Conservation (phyloP, 2,888 invertebrate species). For the Netelia virgata region DNA sequence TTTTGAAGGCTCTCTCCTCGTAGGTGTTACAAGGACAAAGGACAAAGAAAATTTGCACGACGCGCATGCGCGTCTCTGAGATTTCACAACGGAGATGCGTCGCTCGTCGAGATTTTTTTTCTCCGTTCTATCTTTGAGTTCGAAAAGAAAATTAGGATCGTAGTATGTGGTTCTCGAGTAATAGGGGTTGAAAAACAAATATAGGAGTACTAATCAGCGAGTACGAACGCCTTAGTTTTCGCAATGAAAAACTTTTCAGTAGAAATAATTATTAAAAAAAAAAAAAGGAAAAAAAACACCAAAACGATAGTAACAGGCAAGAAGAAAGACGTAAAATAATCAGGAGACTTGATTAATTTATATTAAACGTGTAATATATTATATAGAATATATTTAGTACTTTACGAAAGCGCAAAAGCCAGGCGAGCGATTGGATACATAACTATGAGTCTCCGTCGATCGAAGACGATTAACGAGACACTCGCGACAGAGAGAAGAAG, state of each 20-base stretch:
- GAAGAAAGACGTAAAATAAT: slow-evolving; percentile 28
- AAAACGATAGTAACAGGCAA: slow-evolving; percentile 54
- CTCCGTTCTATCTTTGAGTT: not conserved
- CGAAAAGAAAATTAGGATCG: not conserved
- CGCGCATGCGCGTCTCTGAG: not conserved
- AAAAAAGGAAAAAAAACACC: not conserved
- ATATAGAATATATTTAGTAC: slow-evolving; percentile 28
- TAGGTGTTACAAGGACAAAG: not conserved
- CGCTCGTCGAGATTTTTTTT: not conserved
- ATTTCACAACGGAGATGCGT: not conserved
- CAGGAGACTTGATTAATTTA: slow-evolving; percentile 17
- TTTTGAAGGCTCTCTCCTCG: not conserved
- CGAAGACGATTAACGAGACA: slow-evolving; percentile 55
- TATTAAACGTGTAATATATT: slow-evolving; percentile 6
- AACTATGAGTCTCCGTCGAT: slow-evolving; percentile 47
- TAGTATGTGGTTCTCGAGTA: not conserved
- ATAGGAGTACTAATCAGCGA: too few species aligned
- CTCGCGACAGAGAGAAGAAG: slow-evolving; percentile 46
- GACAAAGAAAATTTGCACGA: not conserved
- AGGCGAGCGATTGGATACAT: slow-evolving; percentile 64
- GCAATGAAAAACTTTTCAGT: not conserved
- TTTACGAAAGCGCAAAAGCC: slow-evolving; percentile 67
- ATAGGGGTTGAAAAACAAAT: not conserved
- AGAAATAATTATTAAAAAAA: not conserved
- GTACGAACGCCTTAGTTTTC: too few species aligned